These are phyloP conservation scores for Saccopteryx bilineata DNA, from an alignment of 2,113 vertebrate species.

Conservation along the genomic window DNA sequence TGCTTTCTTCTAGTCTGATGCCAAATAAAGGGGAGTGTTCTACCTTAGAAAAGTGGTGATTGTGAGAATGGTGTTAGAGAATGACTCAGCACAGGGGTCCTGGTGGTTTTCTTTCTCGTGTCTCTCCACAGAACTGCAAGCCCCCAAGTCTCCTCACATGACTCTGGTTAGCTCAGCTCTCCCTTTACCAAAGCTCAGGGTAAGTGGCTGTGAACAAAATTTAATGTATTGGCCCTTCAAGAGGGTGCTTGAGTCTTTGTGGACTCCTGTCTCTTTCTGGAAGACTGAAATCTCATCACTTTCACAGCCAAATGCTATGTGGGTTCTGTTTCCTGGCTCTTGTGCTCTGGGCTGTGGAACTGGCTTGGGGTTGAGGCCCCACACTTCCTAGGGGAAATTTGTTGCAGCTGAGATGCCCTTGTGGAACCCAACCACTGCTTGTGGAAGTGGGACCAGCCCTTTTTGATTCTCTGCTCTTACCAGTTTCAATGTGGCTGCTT, in stretches of 20 bases:
- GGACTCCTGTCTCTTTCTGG: background rate
- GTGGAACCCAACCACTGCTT: background rate
- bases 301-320: no score
- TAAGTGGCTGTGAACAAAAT: background rate
- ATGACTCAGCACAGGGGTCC: no score
- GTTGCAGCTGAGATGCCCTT: background rate
- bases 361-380: background rate
- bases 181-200: background rate
- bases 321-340: background rate
- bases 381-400: background rate
- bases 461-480: no score
- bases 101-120: no score
- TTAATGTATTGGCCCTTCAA: background rate
- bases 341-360: background rate
- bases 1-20: no score
- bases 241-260: background rate
- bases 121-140: no score
- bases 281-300: no score
- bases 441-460: background rate
- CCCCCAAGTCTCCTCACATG: background rate
- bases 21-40: no score
- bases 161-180: background rate
- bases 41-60: no score
- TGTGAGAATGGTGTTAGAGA: no score
- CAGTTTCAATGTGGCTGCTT: no score